A percentile compares a stretch with the other conserved stretches of the same genome.
Conservation (phyloP, 1,140 invertebrate species). For the Rhynchophorus ferrugineus region DNA sequence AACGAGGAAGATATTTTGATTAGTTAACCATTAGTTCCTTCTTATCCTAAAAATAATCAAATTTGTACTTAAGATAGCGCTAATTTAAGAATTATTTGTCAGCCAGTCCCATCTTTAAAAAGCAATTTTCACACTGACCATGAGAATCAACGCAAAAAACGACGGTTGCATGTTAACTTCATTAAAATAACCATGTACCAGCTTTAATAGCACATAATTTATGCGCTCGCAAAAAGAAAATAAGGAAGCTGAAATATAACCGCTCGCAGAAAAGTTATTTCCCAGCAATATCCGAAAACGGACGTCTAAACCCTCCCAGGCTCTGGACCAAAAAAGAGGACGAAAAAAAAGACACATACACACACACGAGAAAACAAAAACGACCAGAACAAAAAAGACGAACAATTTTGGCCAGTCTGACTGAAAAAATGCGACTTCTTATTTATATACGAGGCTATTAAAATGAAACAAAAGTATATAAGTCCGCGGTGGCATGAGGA, state of each 20-base stretch:
- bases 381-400: too few relatives aligned
- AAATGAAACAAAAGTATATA: conserved; percentile 30
- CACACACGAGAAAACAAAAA: too few relatives aligned
- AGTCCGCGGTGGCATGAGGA: too few relatives aligned
- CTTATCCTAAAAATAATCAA: too few relatives aligned
- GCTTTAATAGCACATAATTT: conserved; percentile 17
- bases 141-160: too few relatives aligned
- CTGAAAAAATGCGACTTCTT: conserved; percentile 18
- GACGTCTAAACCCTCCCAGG: conserved; percentile 3
- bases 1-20: too few relatives aligned
- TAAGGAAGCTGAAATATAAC: conserved; percentile 2
- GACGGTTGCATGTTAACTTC: conserved; percentile 13
- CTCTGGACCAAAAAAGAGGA: conserved; percentile 1
- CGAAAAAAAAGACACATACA: neutral
- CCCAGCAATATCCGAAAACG: conserved; percentile 12
- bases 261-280: conserved; percentile 19
- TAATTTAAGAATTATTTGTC: too few relatives aligned
- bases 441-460: conserved; percentile 27
- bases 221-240: conserved; percentile 3
- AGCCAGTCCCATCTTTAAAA: too few relatives aligned
- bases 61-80: too few relatives aligned
- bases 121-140: too few relatives aligned
- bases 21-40: too few relatives aligned
- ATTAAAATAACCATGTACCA: conserved; percentile 10
- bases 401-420: too few relatives aligned